Conservation (phyloP, 2,888 invertebrate genomes). For the Melanophora roralis region DNA sequence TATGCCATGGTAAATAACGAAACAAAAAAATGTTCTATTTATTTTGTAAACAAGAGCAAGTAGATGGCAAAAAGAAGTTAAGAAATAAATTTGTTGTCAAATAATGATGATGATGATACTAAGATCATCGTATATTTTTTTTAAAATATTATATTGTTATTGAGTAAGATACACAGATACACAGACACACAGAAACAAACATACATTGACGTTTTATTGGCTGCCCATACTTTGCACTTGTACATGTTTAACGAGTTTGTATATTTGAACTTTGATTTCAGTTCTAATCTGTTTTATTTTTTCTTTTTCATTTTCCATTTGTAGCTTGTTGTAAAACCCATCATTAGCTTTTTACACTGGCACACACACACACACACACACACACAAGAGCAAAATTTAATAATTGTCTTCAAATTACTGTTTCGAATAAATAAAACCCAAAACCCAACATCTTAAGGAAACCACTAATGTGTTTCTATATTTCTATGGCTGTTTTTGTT, state of each 20-base stretch:
- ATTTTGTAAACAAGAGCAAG: slow-evolving; percentile 12
- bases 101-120: not conserved
- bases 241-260: slow-evolving; percentile 31
- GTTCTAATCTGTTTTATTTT: slow-evolving; percentile 5
- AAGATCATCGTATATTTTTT: not conserved
- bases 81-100: slow-evolving; percentile 24
- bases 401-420: slow-evolving; percentile 45
- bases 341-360: not conserved
- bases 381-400: too few species aligned
- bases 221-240: not conserved
- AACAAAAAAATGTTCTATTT: slow-evolving; percentile 9
- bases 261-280: slow-evolving; percentile 29
- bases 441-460: not conserved
- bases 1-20: slow-evolving; percentile 19
- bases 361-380: not conserved
- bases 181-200: slow-evolving; percentile 12
- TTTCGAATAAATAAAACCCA: not conserved
- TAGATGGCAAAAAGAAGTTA: not conserved
- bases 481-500: not conserved
- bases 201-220: slow-evolving; percentile 7
- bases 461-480: not conserved
- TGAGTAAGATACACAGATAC: slow-evolving; percentile 7
- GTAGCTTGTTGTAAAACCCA: not conserved
- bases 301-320: not conserved
- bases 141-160: slow-evolving; percentile 12